phyloP scores from a whole-genome alignment of 2,888 invertebrate species.

The Latheticus oryzae region DNA sequence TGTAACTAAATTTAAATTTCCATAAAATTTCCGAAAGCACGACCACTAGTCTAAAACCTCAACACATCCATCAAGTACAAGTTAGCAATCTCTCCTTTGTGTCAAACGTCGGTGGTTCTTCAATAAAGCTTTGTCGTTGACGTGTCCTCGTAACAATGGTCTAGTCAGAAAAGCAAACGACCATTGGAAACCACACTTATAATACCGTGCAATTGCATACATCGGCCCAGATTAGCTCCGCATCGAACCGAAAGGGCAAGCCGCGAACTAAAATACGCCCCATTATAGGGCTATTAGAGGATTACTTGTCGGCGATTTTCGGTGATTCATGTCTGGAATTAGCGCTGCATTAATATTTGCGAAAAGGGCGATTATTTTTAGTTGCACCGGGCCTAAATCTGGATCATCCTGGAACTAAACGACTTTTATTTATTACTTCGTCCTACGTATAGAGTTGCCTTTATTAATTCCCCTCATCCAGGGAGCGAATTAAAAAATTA shows the following conservation, averaged over 20 bases:
- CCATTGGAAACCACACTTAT: constrained; percentile 27
- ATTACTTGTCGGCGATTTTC: constrained; percentile 35
- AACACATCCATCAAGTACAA: constrained; percentile 20
- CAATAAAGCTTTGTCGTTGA: constrained; percentile 15
- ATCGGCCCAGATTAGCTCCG: constrained; percentile 20
- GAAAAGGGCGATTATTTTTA: constrained; percentile 33
- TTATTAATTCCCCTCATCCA: constrained; percentile 15
- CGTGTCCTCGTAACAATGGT: constrained; percentile 18
- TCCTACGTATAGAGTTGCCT: constrained; percentile 11
- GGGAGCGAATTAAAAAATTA: constrained; percentile 8
- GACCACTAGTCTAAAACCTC: no score
- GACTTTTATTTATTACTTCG: constrained; percentile 22
- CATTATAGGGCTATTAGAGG: constrained; percentile 38
- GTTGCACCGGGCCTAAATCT: constrained; percentile 26
- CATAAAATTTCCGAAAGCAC: no score
- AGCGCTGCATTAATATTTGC: constrained; percentile 31
- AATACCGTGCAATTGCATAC: constrained; percentile 27
- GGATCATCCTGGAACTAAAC: constrained; percentile 25
- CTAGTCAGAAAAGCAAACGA: constrained; percentile 35
- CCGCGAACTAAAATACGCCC: constrained; percentile 27
- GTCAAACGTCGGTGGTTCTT: constrained; percentile 15
- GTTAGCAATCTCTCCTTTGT: constrained; percentile 24
- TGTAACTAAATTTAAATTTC: no score
- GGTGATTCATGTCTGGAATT: constrained; percentile 31
- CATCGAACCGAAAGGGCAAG: constrained; percentile 30